Percentiles rank a stretch among this genome's conserved stretches.
These are phyloP conservation scores for Genyomyrus donnyi DNA, from an alignment of 2,113 vertebrate species.

Conservation along the genomic window DNA sequence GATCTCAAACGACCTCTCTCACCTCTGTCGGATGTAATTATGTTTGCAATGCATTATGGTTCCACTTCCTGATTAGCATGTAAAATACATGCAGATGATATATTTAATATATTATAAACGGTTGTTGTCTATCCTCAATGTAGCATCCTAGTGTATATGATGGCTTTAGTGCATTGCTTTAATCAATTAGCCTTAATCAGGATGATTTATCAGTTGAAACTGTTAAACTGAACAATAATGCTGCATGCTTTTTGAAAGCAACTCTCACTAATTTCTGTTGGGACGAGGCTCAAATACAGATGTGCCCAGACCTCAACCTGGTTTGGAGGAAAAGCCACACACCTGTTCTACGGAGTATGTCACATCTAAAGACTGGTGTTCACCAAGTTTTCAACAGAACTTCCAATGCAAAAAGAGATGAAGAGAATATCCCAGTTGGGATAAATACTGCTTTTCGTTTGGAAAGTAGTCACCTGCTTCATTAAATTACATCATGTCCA, in stretches of 20 bases:
- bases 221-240: not conserved
- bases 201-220: not conserved
- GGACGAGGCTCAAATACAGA: not conserved
- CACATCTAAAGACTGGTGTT: not conserved
- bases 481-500: not conserved
- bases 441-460: not conserved
- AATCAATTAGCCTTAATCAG: not conserved
- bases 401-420: not conserved
- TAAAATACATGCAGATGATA: not conserved
- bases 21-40: constrained; percentile 46
- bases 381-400: not conserved
- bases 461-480: not conserved
- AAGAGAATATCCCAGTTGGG: not conserved
- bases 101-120: not conserved
- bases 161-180: not conserved
- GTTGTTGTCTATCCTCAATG: not conserved
- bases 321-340: not conserved
- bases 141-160: not conserved
- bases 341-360: not conserved
- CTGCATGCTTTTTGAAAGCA: not conserved
- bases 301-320: not conserved
- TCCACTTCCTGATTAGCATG: not conserved
- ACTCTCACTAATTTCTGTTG: not conserved
- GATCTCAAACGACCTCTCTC: constrained; percentile 28
- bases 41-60: constrained; percentile 27